Base-by-base conservation (phyloP, 1,140 invertebrate genomes). In the Pseudomyrmex sp. region DNA sequence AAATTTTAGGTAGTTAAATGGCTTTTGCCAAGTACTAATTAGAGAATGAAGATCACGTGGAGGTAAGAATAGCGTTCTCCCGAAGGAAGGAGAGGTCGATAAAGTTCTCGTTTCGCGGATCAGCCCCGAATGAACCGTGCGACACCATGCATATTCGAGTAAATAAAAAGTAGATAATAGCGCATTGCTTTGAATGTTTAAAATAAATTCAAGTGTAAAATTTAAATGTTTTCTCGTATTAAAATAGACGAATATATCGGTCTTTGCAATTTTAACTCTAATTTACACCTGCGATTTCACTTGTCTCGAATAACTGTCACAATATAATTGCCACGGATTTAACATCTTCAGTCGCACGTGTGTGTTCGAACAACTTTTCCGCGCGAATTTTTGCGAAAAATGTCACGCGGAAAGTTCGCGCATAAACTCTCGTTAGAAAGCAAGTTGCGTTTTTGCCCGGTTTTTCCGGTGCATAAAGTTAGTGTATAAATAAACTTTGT, bases 401-500 rank as follows among this genome's bases (percentile, higher is more conserved):
- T 65, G 65, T 58, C 52, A 70, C 18, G 20, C 52, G 35, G 35
- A 59, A 56, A 79, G 76, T 79, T 79, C 18, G 76, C 35, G 44
- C 65, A 79, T 79, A 79, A 70, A 79, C 20, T 79, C 20, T 69
- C 44, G 56, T 70, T 80, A 59, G 26, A 70, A 70, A 58, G 70
- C 70, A 59, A 46, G 52, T 70, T 80, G 35, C 54, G 59, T 80
- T 80, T 70, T 80, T 70, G 70, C 48, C 23, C 23, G 44, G 76
- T 59, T 59, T 80, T 80, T 50, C 65, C 18, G 7, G 76, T 79
- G 54, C 52, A 20, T 12, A 26, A 80, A 80, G 66, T 80, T 80
- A 35, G 63, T 46, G 10, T 70, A 80, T 59, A 80, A 80, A 80
- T 80, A 70, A 70, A 20, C 54, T 80, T 59, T 80, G 66, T 80